Evolutionary conservation across 2,797 vertebrate species (phyloP), one percentile per base, ranked within the genome.

Genomic region (Myripristis murdjan): DNA sequence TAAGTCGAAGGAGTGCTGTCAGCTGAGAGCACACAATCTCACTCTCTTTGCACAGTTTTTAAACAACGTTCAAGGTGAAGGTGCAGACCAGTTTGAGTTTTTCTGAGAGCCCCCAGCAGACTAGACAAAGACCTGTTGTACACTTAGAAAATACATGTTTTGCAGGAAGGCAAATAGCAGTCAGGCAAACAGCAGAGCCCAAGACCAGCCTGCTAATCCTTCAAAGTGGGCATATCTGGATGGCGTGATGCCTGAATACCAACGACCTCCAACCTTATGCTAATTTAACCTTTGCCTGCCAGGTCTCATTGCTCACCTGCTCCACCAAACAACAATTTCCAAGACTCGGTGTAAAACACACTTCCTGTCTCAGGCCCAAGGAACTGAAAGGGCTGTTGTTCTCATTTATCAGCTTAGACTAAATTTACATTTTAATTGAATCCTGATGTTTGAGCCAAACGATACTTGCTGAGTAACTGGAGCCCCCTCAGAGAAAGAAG

Each of bases 371-470:
- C 64, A 62, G 20, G 79, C 70, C 63, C 6, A 54, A 64, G 75
- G 74, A 86, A 86, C 69, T 65, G 65, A 81, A 73, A 47, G 74
- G 28, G 16, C 79, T 63, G 84, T 87, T 87, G 86, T 87, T 86
- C 67, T 73, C 44, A 18, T 90, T 89, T 90, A 92, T 92, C 90
- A 83, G 86, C 88, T 90, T 87, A 82, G 82, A 10, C 26, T 64
- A 69, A 89, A 92, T 93, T 93, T 92, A 86, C 92, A 91, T 93
- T 93, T 93, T 90, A 93, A 94, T 93, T 92, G 89, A 93, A 91
- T 93, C 81, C 73, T 70, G 82, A 84, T 83, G 84, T 86, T 82
- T 77, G 73, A 82, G 86, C 78, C 82, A 81, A 84, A 82, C 83
- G 79, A 63, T 74, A 79, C 81, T 77, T 82, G 80, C 84, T 79